phyloP scores from a whole-genome alignment of 2,113 vertebrate genomes.

The Alosa alosa region DNA sequence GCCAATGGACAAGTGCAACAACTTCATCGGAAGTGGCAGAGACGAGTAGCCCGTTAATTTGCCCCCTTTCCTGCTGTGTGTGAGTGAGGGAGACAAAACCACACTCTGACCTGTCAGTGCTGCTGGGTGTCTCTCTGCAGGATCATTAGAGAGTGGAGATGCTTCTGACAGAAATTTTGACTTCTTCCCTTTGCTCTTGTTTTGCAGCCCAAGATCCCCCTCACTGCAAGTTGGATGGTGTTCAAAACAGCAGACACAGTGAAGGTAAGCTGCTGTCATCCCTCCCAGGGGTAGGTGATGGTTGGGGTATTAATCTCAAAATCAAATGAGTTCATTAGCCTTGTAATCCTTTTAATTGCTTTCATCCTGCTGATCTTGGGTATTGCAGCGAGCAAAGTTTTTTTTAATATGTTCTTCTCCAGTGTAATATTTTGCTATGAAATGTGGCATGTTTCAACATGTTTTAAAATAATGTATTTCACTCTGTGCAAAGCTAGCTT shows the following conservation, averaged over 20 bases:
- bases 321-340: too few relatives aligned
- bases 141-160: neutral
- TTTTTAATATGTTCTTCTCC: too few relatives aligned
- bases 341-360: too few relatives aligned
- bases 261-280: conserved; percentile 49
- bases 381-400: too few relatives aligned
- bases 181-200: conserved; percentile 27
- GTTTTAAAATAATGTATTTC: neutral
- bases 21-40: neutral
- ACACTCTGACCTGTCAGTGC: neutral
- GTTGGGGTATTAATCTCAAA: neutral
- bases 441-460: too few relatives aligned
- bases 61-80: neutral
- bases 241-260: conserved; percentile 61
- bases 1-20: neutral
- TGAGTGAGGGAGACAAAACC: neutral
- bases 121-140: neutral
- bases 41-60: neutral
- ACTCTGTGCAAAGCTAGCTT: neutral
- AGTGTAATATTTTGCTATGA: too few relatives aligned
- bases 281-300: conserved; percentile 4
- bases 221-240: conserved; percentile 58
- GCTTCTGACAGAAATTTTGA: neutral
- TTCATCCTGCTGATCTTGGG: too few relatives aligned
- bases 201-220: conserved; percentile 36